Evolutionary conservation across 2,888 invertebrate genomes (phyloP).

Genomic region (Chaitophorus viminalis): DNA sequence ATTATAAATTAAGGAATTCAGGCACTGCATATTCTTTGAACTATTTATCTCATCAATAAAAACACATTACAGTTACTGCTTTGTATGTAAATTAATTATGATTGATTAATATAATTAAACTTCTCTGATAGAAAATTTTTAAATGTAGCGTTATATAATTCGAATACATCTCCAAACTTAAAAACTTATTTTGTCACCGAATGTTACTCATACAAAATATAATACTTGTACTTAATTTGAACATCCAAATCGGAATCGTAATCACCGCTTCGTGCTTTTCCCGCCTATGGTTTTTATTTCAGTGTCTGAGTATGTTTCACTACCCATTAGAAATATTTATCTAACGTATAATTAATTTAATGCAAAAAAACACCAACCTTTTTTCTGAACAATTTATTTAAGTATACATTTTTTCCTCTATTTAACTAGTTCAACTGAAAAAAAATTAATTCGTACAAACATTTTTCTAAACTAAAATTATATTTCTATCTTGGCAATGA

Average conservation of each 20-base stretch:
- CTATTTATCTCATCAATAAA: background rate
- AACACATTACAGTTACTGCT: background rate
- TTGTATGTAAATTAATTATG: background rate
- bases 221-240: background rate
- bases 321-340: slow-evolving; percentile 7
- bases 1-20: background rate
- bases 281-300: background rate
- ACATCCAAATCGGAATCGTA: background rate
- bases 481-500: background rate
- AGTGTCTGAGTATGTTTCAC: background rate
- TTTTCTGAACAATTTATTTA: slow-evolving; percentile 26
- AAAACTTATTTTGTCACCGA: background rate
- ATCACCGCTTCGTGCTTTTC: background rate
- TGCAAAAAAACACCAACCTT: slow-evolving; percentile 13
- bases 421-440: background rate
- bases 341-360: slow-evolving; percentile 17
- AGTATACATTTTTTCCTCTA: background rate
- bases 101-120: background rate
- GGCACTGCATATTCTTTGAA: background rate
- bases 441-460: background rate
- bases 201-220: background rate
- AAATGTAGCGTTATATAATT: background rate
- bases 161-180: background rate
- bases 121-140: background rate
- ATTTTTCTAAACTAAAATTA: background rate